phyloP scores from a whole-genome alignment of 2,113 vertebrate species.

The Dissostichus mawsoni region DNA sequence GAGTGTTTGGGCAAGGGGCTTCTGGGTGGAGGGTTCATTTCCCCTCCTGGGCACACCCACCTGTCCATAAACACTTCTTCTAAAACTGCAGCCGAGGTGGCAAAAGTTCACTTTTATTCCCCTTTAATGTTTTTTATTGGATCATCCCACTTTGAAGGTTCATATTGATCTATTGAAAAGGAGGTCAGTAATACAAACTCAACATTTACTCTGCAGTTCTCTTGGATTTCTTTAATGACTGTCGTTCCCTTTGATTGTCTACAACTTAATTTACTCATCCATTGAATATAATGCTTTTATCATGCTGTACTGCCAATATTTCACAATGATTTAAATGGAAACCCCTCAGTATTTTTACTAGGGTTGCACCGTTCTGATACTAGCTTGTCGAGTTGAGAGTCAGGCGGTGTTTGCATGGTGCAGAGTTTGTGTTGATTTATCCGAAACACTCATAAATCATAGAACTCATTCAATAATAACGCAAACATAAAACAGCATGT shows the following conservation, averaged over 20 bases:
- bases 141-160: neutral
- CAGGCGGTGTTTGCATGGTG: neutral
- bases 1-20: conserved; percentile 17
- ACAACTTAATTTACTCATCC: too few species aligned
- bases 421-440: neutral
- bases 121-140: neutral
- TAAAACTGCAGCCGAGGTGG: neutral
- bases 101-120: neutral
- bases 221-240: neutral
- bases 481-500: neutral
- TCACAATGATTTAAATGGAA: neutral
- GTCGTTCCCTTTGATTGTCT: neutral
- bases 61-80: neutral
- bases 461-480: neutral
- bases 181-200: neutral
- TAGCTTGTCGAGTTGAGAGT: neutral
- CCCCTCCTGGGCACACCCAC: neutral
- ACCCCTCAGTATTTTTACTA: neutral
- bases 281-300: neutral
- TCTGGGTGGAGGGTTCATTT: conserved; percentile 13
- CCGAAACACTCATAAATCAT: neutral
- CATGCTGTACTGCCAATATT: neutral
- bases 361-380: neutral
- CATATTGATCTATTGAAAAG: neutral
- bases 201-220: neutral